Conservation (phyloP, 2,888 invertebrate genomes). For the Petrophora chlorosata region DNA sequence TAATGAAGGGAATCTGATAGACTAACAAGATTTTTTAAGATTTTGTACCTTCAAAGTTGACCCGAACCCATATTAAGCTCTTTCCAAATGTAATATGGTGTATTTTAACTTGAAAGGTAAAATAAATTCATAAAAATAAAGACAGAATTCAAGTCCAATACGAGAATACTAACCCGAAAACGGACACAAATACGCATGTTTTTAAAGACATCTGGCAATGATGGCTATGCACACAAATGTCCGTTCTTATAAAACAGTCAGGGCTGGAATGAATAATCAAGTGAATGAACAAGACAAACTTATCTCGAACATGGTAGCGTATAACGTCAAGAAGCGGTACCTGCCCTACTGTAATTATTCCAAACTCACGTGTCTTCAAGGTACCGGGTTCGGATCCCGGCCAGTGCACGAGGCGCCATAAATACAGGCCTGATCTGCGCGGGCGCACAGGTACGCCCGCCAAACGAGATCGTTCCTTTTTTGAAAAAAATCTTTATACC, state of each 20-base stretch:
- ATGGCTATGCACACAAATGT: conserved; percentile 15
- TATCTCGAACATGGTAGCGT: neutral
- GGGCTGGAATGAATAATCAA: too few species aligned
- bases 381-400: conserved; percentile 48
- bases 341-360: conserved; percentile 22
- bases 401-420: conserved; percentile 77
- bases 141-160: neutral
- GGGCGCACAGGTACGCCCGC: conserved; percentile 79
- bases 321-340: conserved; percentile 12
- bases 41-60: neutral
- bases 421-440: conserved; percentile 80
- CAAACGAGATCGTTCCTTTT: conserved; percentile 81
- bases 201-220: conserved; percentile 1
- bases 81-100: conserved; percentile 5
- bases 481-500: conserved; percentile 52
- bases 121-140: conserved; percentile 7
- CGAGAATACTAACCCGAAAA: neutral
- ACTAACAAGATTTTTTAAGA: conserved; percentile 77
- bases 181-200: neutral
- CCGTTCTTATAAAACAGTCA: too few species aligned
- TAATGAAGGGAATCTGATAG: conserved; percentile 74
- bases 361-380: conserved; percentile 33
- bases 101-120: conserved; percentile 27
- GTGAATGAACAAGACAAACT: conserved; percentile 16
- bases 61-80: neutral